A percentile compares a stretch with the other conserved stretches of the same genome.
Evolutionary conservation across 2,888 invertebrate species (phyloP).

Genomic region (Tetranychus piercei): DNA sequence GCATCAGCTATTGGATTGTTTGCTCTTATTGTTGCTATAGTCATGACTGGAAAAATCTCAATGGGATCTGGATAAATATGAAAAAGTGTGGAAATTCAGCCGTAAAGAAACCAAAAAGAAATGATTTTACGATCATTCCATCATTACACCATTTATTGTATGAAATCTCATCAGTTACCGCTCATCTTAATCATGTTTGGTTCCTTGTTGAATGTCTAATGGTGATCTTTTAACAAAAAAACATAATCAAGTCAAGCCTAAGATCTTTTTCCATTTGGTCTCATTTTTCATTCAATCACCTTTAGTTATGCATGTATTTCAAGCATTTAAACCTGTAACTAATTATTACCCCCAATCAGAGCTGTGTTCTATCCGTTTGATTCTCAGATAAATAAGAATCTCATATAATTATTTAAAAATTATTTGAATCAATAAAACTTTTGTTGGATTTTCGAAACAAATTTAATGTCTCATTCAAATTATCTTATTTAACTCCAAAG

Average conservation of each 20-base stretch:
- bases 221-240: background rate
- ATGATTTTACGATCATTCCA: background rate
- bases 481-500: background rate
- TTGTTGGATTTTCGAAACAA: background rate
- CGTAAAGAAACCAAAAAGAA: background rate
- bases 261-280: background rate
- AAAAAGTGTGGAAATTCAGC: background rate
- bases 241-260: background rate
- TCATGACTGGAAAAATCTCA: conserved; percentile 50
- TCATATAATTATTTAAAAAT: background rate
- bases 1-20: conserved; percentile 97
- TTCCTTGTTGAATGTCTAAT: background rate
- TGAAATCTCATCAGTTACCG: background rate
- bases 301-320: background rate
- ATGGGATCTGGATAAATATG: conserved; percentile 39
- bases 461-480: background rate
- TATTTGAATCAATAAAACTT: background rate
- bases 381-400: background rate
- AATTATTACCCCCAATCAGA: background rate
- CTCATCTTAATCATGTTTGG: background rate
- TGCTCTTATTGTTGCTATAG: conserved; percentile 93
- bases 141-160: background rate
- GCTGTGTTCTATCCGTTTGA: background rate
- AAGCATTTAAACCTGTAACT: background rate
- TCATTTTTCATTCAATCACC: background rate